Conservation (phyloP, 2,888 invertebrate genomes). For the Argyresthia goedartella region DNA sequence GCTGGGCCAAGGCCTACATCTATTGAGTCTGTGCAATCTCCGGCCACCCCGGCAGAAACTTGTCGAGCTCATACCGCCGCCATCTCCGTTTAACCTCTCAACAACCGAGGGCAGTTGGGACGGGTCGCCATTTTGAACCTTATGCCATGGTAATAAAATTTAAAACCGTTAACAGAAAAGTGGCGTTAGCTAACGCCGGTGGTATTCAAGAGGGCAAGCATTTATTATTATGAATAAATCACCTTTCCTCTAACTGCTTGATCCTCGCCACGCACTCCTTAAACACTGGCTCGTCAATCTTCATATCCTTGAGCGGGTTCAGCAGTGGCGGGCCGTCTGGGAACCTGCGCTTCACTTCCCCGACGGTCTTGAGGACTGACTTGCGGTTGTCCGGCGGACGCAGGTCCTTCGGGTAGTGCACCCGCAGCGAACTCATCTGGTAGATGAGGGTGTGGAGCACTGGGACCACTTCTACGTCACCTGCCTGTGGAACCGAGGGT, state of each 20-base stretch:
- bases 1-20: no score
- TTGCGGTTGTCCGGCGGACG: slow-evolving; percentile 86
- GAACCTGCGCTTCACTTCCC: slow-evolving; percentile 91
- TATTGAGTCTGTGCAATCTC: no score
- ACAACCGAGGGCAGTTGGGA: no score
- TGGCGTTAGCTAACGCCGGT: no score
- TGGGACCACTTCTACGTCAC: slow-evolving; percentile 92
- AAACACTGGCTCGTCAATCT: slow-evolving; percentile 88
- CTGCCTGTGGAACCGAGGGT: slow-evolving; percentile 74
- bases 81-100: no score
- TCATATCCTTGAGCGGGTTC: slow-evolving; percentile 97
- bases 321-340: slow-evolving; percentile 89
- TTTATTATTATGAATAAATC: no score
- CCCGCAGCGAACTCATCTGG: slow-evolving; percentile 89
- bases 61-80: no score
- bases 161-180: no score
- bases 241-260: slow-evolving; percentile 84
- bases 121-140: no score
- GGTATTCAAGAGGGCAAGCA: no score
- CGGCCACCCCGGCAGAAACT: no score
- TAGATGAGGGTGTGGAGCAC: slow-evolving; percentile 86
- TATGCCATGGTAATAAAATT: no score
- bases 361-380: slow-evolving; percentile 86
- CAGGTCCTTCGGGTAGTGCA: slow-evolving; percentile 93
- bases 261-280: slow-evolving; percentile 86